Evolutionary conservation across 23 tunicate genomes (phyloP).

Genomic region (Trididemnum miniatum): DNA sequence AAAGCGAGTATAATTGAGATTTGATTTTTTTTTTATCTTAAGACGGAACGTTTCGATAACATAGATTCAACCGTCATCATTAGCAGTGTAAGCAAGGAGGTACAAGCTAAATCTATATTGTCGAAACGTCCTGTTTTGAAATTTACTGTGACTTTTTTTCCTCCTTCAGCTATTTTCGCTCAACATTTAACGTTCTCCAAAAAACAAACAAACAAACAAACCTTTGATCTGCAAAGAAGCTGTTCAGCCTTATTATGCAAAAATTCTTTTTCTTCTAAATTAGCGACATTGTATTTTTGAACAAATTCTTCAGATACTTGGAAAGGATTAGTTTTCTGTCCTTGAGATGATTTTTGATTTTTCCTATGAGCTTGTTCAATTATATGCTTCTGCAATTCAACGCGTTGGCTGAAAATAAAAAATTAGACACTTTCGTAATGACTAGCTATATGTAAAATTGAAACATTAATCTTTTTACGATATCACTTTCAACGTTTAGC

Average conservation of each 20-base stretch:
- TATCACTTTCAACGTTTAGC: not conserved
- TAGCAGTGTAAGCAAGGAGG: no score
- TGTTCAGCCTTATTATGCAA: conserved; percentile 67
- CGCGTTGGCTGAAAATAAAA: conserved; percentile 56
- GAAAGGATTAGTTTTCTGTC: conserved; percentile 39
- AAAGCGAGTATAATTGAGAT: no score
- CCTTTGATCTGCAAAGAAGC: conserved; percentile 65
- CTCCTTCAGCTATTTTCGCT: no score
- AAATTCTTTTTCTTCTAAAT: conserved; percentile 49
- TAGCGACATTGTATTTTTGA: conserved; percentile 60
- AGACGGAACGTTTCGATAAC: no score
- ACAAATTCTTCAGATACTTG: conserved; percentile 93
- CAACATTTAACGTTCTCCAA: no score
- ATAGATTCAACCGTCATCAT: no score
- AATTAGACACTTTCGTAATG: not conserved
- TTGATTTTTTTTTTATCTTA: no score
- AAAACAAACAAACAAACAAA: not conserved
- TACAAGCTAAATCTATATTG: no score
- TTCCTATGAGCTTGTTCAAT: conserved; percentile 67
- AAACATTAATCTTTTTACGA: not conserved
- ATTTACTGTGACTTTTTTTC: no score
- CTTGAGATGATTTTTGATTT: not conserved
- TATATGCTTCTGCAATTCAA: conserved; percentile 73
- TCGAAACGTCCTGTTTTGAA: no score
- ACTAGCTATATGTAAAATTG: not conserved